Conservation (phyloP, 2,888 invertebrate species). For the Homarus gammarus region DNA sequence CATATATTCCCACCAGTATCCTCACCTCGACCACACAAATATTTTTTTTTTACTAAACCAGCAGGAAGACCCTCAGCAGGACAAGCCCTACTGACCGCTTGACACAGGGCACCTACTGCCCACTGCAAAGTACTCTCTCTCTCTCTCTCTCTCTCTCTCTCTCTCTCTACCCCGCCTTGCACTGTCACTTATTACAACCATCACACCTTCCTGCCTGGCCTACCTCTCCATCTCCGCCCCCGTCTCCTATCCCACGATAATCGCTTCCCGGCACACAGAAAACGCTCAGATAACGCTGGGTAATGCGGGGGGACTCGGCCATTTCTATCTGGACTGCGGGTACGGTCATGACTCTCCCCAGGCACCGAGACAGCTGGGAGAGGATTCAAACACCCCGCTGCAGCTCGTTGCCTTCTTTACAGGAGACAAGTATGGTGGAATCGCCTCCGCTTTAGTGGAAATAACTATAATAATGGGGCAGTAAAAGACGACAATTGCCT, state of each 20-base stretch:
- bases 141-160: too few species aligned
- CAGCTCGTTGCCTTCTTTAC: neutral
- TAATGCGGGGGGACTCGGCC: neutral
- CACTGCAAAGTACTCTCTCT: too few species aligned
- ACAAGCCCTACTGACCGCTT: too few species aligned
- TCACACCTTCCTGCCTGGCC: too few species aligned
- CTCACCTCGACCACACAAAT: too few species aligned
- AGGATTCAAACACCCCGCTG: neutral
- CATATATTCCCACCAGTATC: too few species aligned
- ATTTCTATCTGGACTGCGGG: neutral
- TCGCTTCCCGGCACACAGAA: neutral
- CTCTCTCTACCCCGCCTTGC: too few species aligned
- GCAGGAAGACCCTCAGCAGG: too few species aligned
- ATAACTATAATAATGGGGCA: neutral
- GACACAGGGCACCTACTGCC: too few species aligned
- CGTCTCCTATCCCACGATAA: neutral
- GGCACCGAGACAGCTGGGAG: neutral
- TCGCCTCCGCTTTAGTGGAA: neutral
- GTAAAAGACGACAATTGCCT: neutral
- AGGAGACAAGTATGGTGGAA: conserved; percentile 5
- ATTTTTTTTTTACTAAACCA: too few species aligned
- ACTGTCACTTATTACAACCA: too few species aligned
- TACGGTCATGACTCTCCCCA: neutral
- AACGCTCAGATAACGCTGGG: neutral
- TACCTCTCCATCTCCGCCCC: too few species aligned